phyloP scores from a whole-genome alignment of 1,140 invertebrate species.

The Ladona fulva region DNA sequence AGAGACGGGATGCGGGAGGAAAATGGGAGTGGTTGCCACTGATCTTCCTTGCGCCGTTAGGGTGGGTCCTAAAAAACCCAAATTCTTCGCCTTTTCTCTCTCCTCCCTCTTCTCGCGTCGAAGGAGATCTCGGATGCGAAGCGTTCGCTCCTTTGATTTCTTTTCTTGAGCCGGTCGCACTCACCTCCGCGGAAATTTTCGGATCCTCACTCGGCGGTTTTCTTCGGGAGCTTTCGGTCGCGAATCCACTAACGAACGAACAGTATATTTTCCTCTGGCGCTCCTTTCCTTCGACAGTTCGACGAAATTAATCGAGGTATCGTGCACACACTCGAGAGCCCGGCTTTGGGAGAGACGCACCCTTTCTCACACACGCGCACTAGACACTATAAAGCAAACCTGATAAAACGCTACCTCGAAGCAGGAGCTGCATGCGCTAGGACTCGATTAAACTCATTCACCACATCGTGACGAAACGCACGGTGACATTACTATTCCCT shows the following conservation, averaged over 20 bases:
- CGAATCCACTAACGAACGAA: too few relatives aligned
- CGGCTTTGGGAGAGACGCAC: background rate
- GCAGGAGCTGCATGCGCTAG: background rate
- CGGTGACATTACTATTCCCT: background rate
- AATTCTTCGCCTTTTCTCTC: background rate
- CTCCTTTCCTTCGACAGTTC: too few relatives aligned
- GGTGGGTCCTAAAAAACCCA: background rate
- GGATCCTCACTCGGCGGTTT: too few relatives aligned
- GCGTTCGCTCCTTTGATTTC: too few relatives aligned
- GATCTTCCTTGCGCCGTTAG: background rate
- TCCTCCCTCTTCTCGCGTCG: background rate
- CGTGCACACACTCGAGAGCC: background rate
- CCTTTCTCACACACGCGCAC: background rate
- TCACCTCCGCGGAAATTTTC: too few relatives aligned
- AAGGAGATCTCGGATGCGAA: too few relatives aligned
- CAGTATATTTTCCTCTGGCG: too few relatives aligned
- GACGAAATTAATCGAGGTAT: background rate
- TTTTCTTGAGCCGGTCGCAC: too few relatives aligned
- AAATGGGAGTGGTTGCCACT: slow-evolving; percentile 7
- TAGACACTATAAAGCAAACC: background rate
- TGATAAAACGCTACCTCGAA: background rate
- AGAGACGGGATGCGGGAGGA: background rate
- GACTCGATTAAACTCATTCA: background rate
- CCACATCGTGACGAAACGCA: background rate
- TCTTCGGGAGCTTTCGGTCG: too few relatives aligned